Conservation (phyloP, 2,113 vertebrate species). For the Kryptolebias marmoratus region DNA sequence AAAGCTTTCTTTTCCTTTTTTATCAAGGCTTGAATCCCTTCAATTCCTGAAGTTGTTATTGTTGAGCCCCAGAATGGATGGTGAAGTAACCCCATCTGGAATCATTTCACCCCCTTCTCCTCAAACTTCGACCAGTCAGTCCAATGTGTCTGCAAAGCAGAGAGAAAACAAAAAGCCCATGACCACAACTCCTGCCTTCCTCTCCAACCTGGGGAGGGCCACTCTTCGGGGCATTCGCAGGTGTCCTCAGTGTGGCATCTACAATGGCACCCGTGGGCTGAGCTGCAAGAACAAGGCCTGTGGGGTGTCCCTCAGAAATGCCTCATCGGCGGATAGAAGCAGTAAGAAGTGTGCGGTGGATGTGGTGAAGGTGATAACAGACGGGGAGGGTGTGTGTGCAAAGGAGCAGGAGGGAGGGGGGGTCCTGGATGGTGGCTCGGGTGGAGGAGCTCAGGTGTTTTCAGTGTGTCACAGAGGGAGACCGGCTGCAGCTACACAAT, state of each 20-base stretch:
- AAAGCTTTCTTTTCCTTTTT: not conserved
- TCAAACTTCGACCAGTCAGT: constrained; percentile 6
- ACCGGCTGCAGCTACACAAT: constrained; percentile 66
- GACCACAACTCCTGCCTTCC: constrained; percentile 80
- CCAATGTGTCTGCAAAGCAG: constrained; percentile 53
- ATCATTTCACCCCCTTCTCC: constrained; percentile 13
- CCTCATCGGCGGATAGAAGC: constrained; percentile 39
- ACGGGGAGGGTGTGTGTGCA: constrained; percentile 66
- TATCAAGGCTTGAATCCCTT: constrained; percentile 12
- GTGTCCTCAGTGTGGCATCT: constrained; percentile 91
- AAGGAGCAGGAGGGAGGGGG: constrained; percentile 61
- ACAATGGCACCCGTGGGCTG: constrained; percentile 92
- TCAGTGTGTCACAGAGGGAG: constrained; percentile 87
- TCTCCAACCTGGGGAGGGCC: constrained; percentile 91
- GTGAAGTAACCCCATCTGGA: constrained; percentile 44
- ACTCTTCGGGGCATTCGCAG: constrained; percentile 90
- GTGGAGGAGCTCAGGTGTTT: constrained; percentile 82
- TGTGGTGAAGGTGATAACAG: constrained; percentile 86
- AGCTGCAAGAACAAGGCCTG: constrained; percentile 96
- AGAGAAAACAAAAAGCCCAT: constrained; percentile 76
- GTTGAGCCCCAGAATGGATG: constrained; percentile 51
- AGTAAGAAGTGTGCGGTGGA: constrained; percentile 70
- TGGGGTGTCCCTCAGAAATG: constrained; percentile 85
- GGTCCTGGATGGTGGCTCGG: constrained; percentile 29
- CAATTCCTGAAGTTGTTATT: not conserved